Conservation (phyloP, 2,888 invertebrate genomes). For the Eretmocerus hayati region DNA sequence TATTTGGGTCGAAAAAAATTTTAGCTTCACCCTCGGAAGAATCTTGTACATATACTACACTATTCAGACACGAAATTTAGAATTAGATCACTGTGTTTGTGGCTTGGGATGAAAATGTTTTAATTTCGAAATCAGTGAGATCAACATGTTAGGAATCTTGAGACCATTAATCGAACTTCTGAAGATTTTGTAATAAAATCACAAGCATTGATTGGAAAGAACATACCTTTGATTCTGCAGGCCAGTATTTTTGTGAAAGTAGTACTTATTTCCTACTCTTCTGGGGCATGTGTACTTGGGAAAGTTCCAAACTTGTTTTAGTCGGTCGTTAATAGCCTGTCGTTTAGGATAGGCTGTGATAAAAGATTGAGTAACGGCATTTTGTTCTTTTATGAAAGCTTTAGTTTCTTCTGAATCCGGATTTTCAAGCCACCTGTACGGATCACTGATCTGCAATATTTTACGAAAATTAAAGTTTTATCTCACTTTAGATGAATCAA, state of each 20-base stretch:
- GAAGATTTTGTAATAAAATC: too few species aligned
- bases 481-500: too few species aligned
- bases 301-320: constrained; percentile 91
- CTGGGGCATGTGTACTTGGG: constrained; percentile 89
- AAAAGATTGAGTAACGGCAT: constrained; percentile 79
- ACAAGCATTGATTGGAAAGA: background rate
- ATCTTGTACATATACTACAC: constrained; percentile 86
- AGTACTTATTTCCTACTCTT: constrained; percentile 67
- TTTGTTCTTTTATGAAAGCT: constrained; percentile 56
- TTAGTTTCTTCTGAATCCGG: background rate
- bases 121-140: too few species aligned
- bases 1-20: constrained; percentile 94
- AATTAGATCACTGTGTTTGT: too few species aligned
- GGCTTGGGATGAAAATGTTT: too few species aligned
- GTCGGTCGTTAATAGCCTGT: constrained; percentile 64
- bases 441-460: background rate
- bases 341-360: constrained; percentile 70
- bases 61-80: too few species aligned
- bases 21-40: constrained; percentile 65
- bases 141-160: too few species aligned
- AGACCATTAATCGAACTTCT: too few species aligned
- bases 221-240: constrained; percentile 89
- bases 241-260: constrained; percentile 91
- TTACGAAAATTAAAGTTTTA: too few species aligned
- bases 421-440: background rate